Conservation (phyloP, 2,888 invertebrate species). For the Aphodius sticticus region DNA sequence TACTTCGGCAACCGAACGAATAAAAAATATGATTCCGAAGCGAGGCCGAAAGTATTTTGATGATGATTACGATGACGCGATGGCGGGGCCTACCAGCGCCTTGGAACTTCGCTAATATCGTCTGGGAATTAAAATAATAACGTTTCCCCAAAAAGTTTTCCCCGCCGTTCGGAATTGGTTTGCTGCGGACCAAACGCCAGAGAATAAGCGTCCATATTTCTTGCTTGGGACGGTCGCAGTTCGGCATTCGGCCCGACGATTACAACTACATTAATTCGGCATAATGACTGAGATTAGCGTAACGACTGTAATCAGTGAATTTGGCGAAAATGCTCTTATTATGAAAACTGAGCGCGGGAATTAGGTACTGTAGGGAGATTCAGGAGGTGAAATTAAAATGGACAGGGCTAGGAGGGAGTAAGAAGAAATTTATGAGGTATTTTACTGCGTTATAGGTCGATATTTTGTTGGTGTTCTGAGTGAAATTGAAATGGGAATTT, state of each 20-base stretch:
- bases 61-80: neutral
- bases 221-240: neutral
- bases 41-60: neutral
- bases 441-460: neutral
- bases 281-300: conserved; percentile 48
- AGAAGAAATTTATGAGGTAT: neutral
- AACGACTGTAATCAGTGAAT: conserved; percentile 47
- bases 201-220: neutral
- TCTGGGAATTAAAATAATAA: neutral
- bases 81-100: neutral
- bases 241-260: conserved; percentile 29
- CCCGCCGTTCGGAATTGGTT: neutral
- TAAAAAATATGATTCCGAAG: conserved; percentile 4
- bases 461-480: neutral
- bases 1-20: neutral
- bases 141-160: neutral
- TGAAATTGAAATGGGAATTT: too few relatives aligned
- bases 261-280: conserved; percentile 45
- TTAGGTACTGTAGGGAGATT: neutral
- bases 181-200: neutral
- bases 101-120: neutral
- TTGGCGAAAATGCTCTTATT: conserved; percentile 23
- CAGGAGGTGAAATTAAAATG: neutral
- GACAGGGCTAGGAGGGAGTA: neutral
- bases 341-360: neutral